Conservation (phyloP, 2,113 vertebrate genomes). For the Heterotis niloticus region DNA sequence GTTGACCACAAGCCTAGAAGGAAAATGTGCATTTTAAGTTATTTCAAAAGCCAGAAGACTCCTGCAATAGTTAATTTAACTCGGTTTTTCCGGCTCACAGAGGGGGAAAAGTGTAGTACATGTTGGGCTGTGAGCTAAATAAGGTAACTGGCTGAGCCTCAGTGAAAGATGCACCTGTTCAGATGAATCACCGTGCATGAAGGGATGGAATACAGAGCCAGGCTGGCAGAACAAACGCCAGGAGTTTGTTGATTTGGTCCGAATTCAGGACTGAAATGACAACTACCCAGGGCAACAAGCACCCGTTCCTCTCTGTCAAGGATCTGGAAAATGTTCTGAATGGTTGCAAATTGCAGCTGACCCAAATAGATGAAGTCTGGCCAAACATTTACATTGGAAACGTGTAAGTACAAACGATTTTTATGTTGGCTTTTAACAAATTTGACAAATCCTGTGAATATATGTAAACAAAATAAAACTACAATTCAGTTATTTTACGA, state of each 20-base stretch:
- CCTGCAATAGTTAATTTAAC: neutral
- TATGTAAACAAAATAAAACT: neutral
- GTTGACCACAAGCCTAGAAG: neutral
- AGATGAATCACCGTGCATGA: constrained; percentile 48
- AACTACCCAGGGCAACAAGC: constrained; percentile 46
- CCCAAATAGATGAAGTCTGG: constrained; percentile 70
- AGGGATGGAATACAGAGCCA: constrained; percentile 33
- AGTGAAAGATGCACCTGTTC: constrained; percentile 59
- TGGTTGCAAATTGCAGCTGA: constrained; percentile 66
- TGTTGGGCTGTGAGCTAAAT: constrained; percentile 58
- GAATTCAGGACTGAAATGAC: constrained; percentile 51
- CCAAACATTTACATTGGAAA: constrained; percentile 68
- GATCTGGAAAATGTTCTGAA: constrained; percentile 69
- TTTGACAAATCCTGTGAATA: too few relatives aligned
- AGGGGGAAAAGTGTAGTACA: neutral
- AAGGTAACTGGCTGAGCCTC: constrained; percentile 53
- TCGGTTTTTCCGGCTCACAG: neutral
- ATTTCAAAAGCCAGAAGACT: neutral
- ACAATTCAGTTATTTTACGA: constrained; percentile 7
- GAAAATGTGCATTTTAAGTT: neutral
- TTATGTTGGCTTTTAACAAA: neutral
- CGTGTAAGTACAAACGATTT: constrained; percentile 60
- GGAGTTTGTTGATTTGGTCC: constrained; percentile 35
- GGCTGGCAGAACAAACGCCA: constrained; percentile 48
- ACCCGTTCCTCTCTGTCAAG: constrained; percentile 63